Conservation (phyloP, 1,140 invertebrate species). For the Limonius californicus region DNA sequence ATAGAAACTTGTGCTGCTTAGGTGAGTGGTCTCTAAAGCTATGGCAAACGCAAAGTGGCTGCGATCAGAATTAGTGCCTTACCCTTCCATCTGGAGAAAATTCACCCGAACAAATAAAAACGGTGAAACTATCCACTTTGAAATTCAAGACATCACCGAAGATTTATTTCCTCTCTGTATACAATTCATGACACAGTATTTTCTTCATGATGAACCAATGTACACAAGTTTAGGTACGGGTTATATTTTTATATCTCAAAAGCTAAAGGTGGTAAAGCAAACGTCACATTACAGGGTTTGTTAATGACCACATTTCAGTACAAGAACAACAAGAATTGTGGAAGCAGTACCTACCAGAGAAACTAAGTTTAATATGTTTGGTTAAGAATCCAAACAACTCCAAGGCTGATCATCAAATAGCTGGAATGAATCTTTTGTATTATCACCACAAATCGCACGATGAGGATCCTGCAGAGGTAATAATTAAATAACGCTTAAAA, state of each 20-base stretch:
- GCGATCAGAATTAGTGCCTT: background rate
- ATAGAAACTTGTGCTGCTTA: too few relatives aligned
- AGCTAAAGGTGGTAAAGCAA: too few relatives aligned
- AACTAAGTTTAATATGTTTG: too few relatives aligned
- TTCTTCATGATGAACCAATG: background rate
- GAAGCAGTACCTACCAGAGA: too few relatives aligned
- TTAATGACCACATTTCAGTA: too few relatives aligned
- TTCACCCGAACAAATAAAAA: background rate
- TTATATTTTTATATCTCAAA: too few relatives aligned
- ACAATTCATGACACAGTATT: background rate
- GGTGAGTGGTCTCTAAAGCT: too few relatives aligned
- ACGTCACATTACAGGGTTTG: too few relatives aligned
- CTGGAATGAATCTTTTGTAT: background rate
- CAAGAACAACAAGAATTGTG: too few relatives aligned
- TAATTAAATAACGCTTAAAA: background rate
- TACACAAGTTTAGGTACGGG: background rate
- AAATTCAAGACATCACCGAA: slow-evolving; percentile 1
- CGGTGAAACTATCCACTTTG: background rate
- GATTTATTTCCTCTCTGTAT: background rate
- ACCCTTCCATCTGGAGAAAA: background rate
- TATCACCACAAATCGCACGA: background rate
- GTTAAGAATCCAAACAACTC: background rate
- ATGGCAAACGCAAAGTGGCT: background rate
- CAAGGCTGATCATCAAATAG: background rate
- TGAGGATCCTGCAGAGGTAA: background rate